Evolutionary conservation across 2,113 vertebrate genomes (phyloP), one percentile per base, ranked within the genome.

Genomic region (Dipodomys stephensi): DNA sequence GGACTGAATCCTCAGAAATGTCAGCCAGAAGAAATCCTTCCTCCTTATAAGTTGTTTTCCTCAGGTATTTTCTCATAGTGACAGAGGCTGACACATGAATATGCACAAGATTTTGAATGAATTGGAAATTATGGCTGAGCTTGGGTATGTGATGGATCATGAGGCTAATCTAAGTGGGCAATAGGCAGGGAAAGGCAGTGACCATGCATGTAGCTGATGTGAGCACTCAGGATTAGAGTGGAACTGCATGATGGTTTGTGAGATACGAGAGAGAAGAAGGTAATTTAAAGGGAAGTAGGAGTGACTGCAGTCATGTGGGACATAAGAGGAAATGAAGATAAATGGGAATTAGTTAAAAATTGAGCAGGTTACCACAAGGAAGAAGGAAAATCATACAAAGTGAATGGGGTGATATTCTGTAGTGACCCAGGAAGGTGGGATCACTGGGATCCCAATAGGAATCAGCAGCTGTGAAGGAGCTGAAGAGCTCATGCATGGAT

Each of bases 111-210:
- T 78, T 83, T 67, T 79, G 35, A 92, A 89, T 78, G 67, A 73
- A 49, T 87, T 67, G 71, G 68, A 80, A 32, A 76, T 88, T 64
- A 79, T 68, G 64, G 15, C 28, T 73, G 83, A 90, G 30, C 78
- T 27, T 79, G 67, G 87, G 57, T 78, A 92, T 83, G 30, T 80
- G 46, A 74, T 64, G 49, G 77, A 35, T 67, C 87, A 67, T 78
- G 71, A 92, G 23, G 49, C 49, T 35, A 57, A 18, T 64, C 62
- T 82, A 85, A 83, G 82, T 60, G 20, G 28, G 78, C 64, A 87
- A 64, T 27, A 53, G 18, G 32, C 68, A 62, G 62, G 60, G 30
- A 72, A 79, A 83, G 30, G 10, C 1, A 0, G 44, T 87, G 62
- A 87, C 13, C 32, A 12, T 49, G 77, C 79, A 83, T 74, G 68